These are phyloP conservation scores for Nyctibius grandis DNA, from an alignment of 2,797 vertebrate species.

Conservation along the genomic window DNA sequence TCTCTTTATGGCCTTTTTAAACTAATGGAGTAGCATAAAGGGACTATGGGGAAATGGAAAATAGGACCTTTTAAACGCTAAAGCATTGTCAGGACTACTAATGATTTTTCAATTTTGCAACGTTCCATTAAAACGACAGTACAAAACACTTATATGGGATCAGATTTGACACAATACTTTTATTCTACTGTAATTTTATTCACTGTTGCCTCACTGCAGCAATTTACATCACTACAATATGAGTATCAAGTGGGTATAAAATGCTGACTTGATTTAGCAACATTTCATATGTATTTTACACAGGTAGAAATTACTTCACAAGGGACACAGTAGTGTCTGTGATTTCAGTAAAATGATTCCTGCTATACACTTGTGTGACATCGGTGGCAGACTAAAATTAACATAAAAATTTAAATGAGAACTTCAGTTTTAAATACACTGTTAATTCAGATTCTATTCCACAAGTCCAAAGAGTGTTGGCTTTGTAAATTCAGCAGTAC, in stretches of 20 bases:
- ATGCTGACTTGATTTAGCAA: slow-evolving; percentile 1
- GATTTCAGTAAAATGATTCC: neutral
- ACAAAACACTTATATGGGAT: neutral
- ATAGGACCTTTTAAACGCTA: slow-evolving; percentile 39
- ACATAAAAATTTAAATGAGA: neutral
- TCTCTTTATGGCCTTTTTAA: slow-evolving; percentile 48
- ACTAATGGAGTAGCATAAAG: slow-evolving; percentile 47
- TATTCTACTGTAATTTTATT: slow-evolving; percentile 14
- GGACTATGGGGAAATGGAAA: slow-evolving; percentile 30
- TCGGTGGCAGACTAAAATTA: neutral
- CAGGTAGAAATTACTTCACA: slow-evolving; percentile 7
- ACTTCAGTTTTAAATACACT: neutral
- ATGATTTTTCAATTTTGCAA: slow-evolving; percentile 47
- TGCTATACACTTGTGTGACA: neutral
- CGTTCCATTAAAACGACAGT: slow-evolving; percentile 28
- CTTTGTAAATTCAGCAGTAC: neutral
- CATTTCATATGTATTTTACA: neutral
- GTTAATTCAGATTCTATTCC: neutral
- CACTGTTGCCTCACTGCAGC: slow-evolving; percentile 17
- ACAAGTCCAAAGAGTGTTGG: neutral
- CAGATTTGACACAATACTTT: slow-evolving; percentile 15
- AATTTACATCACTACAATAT: neutral
- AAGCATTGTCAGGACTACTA: slow-evolving; percentile 31
- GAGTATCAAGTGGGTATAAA: neutral
- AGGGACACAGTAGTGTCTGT: neutral